A percentile compares a stretch with the other conserved stretches of the same genome.
phyloP scores from a whole-genome alignment of 2,113 vertebrate genomes.

The Bubo bubo region DNA sequence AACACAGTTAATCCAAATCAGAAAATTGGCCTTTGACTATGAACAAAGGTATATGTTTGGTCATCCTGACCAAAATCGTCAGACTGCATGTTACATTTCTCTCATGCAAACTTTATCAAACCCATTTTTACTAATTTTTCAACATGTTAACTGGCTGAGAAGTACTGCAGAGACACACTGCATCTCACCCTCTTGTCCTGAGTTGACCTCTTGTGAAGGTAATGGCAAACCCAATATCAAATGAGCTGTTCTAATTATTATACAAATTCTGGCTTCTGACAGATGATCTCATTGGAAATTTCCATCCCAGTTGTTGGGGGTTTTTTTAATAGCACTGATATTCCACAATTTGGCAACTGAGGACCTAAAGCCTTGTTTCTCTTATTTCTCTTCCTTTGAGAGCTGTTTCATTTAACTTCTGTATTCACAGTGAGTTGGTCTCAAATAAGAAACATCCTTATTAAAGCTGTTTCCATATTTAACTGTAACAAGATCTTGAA shows the following conservation, averaged over 20 bases:
- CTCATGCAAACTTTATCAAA: neutral
- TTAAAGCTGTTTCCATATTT: neutral
- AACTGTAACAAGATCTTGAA: neutral
- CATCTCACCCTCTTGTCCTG: neutral
- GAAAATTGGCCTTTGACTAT: neutral
- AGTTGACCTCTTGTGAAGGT: neutral
- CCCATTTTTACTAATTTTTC: neutral
- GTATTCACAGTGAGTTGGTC: neutral
- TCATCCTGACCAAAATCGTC: neutral
- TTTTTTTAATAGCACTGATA: neutral
- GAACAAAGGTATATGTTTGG: neutral
- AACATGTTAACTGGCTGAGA: neutral
- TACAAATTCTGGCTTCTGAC: neutral
- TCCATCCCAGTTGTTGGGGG: neutral
- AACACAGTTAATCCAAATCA: neutral
- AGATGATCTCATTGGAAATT: neutral
- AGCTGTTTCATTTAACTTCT: neutral
- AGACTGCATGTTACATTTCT: neutral
- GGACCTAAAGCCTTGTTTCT: neutral
- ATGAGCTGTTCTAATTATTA: neutral
- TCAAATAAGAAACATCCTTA: neutral
- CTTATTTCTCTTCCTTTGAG: neutral
- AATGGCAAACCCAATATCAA: neutral
- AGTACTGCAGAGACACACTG: neutral
- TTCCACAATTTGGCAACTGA: neutral